Conservation (phyloP, 2,888 invertebrate genomes). For the Strigamia transsilvanica region DNA sequence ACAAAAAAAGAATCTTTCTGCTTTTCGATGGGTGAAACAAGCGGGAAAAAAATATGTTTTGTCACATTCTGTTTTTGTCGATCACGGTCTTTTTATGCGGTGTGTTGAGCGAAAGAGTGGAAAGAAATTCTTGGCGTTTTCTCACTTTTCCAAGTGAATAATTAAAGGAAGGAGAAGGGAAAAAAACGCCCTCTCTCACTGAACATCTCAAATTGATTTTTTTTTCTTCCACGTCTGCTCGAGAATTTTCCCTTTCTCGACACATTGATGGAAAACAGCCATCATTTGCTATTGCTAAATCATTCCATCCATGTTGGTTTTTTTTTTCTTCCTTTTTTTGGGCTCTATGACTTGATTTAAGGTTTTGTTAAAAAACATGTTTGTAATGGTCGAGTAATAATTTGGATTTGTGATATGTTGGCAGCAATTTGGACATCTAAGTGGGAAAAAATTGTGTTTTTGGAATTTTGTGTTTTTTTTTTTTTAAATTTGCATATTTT, state of each 20-base stretch:
- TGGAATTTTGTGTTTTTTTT: neutral
- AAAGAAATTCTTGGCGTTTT: constrained; percentile 12
- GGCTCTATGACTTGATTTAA: neutral
- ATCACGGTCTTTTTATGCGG: neutral
- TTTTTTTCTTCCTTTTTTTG: neutral
- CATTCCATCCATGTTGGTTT: constrained; percentile 3
- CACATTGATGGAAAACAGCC: constrained; percentile 20
- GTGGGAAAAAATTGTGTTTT: neutral
- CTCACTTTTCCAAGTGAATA: constrained; percentile 20
- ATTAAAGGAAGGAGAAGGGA: constrained; percentile 3
- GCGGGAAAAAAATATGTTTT: neutral
- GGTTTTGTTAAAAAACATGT: neutral
- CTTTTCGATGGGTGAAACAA: neutral
- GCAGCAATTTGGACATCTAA: no score
- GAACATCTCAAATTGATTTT: constrained; percentile 14
- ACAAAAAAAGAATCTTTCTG: neutral
- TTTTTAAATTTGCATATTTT: no score
- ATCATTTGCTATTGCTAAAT: constrained; percentile 13
- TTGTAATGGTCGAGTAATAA: neutral
- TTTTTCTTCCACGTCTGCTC: neutral
- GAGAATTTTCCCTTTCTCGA: constrained; percentile 13
- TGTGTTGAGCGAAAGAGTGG: neutral
- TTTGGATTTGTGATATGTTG: no score
- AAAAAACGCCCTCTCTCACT: constrained; percentile 4
- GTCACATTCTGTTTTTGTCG: neutral